Conservation (phyloP, 2,888 invertebrate species). For the Orthosia gracilis region DNA sequence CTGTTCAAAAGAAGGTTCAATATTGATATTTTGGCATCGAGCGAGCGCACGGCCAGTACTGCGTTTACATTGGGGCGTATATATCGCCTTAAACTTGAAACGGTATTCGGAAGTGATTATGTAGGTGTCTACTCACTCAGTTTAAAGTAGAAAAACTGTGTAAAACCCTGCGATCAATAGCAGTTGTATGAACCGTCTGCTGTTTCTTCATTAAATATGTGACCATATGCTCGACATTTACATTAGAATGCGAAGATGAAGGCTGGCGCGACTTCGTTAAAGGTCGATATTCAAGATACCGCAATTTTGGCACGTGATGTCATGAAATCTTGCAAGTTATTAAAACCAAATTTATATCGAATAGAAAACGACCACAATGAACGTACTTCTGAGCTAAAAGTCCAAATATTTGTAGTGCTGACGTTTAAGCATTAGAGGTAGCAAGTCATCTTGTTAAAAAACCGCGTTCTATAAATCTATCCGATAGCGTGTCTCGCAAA, state of each 20-base stretch:
- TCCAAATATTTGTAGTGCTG: neutral
- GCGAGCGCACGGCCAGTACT: no score
- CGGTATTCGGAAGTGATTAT: neutral
- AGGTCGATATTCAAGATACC: neutral
- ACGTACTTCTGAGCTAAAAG: neutral
- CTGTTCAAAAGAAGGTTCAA: no score
- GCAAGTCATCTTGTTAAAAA: slow-evolving; percentile 20
- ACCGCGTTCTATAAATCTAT: neutral
- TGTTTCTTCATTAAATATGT: slow-evolving; percentile 19
- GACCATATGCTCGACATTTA: slow-evolving; percentile 11
- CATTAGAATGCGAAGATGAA: slow-evolving; percentile 10
- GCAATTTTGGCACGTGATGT: neutral
- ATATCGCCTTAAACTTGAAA: neutral
- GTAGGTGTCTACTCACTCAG: neutral
- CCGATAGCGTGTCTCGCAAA: neutral
- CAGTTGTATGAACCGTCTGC: slow-evolving; percentile 1
- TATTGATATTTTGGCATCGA: no score
- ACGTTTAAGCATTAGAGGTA: neutral
- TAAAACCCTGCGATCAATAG: slow-evolving; percentile 3
- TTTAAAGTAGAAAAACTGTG: neutral
- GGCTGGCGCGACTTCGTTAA: neutral
- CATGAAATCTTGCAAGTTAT: neutral
- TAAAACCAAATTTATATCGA: no score
- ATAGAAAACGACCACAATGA: neutral
- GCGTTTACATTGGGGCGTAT: no score